phyloP scores from a whole-genome alignment of 2,113 vertebrate species.

The Xenopus borealis region DNA sequence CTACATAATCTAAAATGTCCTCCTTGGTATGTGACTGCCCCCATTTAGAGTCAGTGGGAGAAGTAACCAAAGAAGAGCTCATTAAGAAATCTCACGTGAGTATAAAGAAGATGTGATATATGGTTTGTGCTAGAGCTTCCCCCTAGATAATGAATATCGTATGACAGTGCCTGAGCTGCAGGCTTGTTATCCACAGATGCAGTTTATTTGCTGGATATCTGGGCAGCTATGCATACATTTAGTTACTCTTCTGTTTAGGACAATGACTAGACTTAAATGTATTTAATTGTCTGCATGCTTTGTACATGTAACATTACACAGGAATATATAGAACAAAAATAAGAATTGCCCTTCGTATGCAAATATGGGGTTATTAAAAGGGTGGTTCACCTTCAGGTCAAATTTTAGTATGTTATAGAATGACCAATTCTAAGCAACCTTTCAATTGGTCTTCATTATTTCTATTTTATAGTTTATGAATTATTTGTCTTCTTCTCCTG shows the following conservation, averaged over 20 bases:
- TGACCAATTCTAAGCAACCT: no score
- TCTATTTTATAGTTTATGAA: no score
- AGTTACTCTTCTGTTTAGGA: neutral
- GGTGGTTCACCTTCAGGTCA: no score
- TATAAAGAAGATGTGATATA: conserved; percentile 23
- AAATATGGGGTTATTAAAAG: no score
- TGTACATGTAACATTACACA: no score
- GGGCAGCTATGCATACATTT: neutral
- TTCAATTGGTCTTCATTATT: no score
- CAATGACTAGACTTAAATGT: neutral
- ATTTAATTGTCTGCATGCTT: no score
- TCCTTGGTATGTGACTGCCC: conserved; percentile 76
- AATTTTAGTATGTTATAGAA: no score
- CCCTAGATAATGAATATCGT: neutral
- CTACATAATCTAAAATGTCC: conserved; percentile 66
- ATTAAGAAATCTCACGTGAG: conserved; percentile 97
- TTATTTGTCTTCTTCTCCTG: no score
- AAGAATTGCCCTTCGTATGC: no score
- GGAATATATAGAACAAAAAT: no score
- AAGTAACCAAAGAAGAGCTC: conserved; percentile 95
- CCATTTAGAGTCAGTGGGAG: conserved; percentile 93
- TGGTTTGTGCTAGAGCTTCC: neutral
- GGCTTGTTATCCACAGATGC: neutral
- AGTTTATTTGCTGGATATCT: neutral
- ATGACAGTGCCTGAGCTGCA: neutral